A percentile compares a stretch with the other conserved stretches of the same genome.
phyloP scores from a whole-genome alignment of 2,888 invertebrate species.

The Chymomyza amoena region DNA sequence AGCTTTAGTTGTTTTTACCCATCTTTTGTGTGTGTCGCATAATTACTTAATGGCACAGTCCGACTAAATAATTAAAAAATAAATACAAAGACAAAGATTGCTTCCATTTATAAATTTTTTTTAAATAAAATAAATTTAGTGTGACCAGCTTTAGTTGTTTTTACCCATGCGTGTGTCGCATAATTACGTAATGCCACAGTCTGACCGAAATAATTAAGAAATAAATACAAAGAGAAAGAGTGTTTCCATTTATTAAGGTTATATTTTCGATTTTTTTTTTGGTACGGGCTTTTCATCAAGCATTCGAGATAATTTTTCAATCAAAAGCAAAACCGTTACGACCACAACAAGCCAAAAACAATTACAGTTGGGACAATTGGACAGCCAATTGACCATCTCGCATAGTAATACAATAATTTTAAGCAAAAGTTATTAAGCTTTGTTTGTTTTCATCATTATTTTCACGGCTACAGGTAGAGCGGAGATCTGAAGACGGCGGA shows the following conservation, averaged over 20 bases:
- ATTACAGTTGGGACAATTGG: conserved; percentile 35
- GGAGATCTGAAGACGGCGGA: too few relatives aligned
- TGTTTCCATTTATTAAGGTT: conserved; percentile 1
- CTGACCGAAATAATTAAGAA: not conserved
- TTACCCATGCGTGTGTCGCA: not conserved
- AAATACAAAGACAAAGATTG: too few relatives aligned
- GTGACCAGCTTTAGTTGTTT: too few relatives aligned
- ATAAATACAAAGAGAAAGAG: conserved; percentile 4
- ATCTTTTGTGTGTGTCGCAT: too few relatives aligned
- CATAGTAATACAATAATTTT: conserved; percentile 39
- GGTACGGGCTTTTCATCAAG: conserved; percentile 1
- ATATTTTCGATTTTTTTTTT: not conserved
- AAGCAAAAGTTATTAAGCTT: conserved; percentile 75
- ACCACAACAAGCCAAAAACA: conserved; percentile 39
- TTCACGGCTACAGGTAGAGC: conserved; percentile 55
- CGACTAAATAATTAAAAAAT: too few relatives aligned
- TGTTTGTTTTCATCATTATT: conserved; percentile 76
- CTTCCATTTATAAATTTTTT: too few relatives aligned
- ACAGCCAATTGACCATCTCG: conserved; percentile 6
- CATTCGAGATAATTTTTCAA: not conserved
- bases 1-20: too few relatives aligned
- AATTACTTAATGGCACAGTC: too few relatives aligned
- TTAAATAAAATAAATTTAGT: too few relatives aligned
- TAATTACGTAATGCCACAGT: not conserved
- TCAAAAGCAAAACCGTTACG: conserved; percentile 22